These are phyloP conservation scores for Phanerotoma sp. DNA, from an alignment of 2,888 invertebrate species.

Conservation along the genomic window DNA sequence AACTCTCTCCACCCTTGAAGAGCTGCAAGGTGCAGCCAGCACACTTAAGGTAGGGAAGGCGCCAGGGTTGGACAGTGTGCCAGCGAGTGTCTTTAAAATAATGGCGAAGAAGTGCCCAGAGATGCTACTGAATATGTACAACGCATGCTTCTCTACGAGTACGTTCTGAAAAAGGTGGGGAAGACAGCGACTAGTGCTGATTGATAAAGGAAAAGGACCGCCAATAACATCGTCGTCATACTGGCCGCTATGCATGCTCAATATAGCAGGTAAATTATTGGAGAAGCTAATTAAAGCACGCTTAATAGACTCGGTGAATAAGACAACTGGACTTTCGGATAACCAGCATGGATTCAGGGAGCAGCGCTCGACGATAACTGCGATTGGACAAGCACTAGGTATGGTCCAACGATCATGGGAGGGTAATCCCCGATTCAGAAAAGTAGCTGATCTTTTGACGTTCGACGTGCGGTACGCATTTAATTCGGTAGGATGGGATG, in stretches of 20 bases:
- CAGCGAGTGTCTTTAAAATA: conserved; percentile 9
- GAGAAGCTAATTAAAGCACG: conserved; percentile 31
- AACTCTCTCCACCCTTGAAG: background rate
- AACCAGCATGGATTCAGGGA: conserved; percentile 18
- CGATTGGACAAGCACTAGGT: conserved; percentile 19
- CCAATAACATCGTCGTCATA: conserved; percentile 11
- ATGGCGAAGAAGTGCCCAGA: conserved; percentile 15
- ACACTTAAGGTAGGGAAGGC: conserved; percentile 24
- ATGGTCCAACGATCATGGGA: conserved; percentile 15
- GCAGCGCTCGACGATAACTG: background rate
- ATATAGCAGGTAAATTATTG: conserved; percentile 20
- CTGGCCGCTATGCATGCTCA: conserved; percentile 23
- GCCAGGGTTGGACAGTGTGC: conserved; percentile 22
- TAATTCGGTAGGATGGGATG: background rate
- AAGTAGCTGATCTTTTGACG: conserved; percentile 24
- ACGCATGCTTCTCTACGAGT: conserved; percentile 22
- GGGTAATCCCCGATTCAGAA: conserved; percentile 17
- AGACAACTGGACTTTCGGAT: conserved; percentile 23
- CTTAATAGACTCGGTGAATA: conserved; percentile 19
- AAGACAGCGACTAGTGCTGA: conserved; percentile 20
- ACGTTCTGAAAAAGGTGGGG: conserved; percentile 23
- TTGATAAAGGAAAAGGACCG: conserved; percentile 26
- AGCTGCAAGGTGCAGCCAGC: background rate
- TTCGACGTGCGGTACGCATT: conserved; percentile 4
- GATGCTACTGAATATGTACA: conserved; percentile 22